phyloP scores from a whole-genome alignment of 2,888 invertebrate species.

The Campopleginae sp. region DNA sequence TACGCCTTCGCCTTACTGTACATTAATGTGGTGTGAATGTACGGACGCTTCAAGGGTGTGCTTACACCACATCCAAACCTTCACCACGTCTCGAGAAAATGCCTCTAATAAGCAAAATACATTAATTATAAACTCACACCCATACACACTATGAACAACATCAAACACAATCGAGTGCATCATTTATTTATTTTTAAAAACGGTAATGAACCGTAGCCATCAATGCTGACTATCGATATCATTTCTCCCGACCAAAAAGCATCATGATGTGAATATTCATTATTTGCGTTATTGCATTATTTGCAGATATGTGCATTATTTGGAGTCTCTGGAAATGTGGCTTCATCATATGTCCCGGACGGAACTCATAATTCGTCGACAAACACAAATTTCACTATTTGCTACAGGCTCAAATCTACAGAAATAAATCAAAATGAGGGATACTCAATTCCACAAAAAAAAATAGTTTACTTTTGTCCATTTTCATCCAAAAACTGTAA shows the following conservation, averaged over 20 bases:
- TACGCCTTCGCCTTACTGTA: slow-evolving; percentile 20
- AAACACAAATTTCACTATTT: too few relatives aligned
- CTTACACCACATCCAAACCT: background rate
- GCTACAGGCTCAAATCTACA: too few relatives aligned
- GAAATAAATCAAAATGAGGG: background rate
- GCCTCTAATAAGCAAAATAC: background rate
- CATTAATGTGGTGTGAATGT: background rate
- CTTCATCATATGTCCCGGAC: too few relatives aligned
- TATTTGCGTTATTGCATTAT: too few relatives aligned
- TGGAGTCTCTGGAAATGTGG: too few relatives aligned
- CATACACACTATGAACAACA: background rate
- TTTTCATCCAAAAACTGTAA: background rate
- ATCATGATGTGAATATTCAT: too few relatives aligned
- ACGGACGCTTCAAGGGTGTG: background rate
- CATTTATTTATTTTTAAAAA: background rate
- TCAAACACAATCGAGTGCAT: background rate
- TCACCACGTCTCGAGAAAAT: background rate
- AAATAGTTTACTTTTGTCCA: background rate
- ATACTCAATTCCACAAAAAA: background rate
- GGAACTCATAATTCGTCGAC: too few relatives aligned
- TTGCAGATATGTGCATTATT: too few relatives aligned
- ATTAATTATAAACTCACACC: background rate
- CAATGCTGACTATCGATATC: too few relatives aligned
- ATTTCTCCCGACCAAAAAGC: too few relatives aligned
- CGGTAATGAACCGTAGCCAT: too few relatives aligned